These are phyloP conservation scores for Muscicapa comitata DNA, from an alignment of 2,797 vertebrate species.

Conservation along the genomic window DNA sequence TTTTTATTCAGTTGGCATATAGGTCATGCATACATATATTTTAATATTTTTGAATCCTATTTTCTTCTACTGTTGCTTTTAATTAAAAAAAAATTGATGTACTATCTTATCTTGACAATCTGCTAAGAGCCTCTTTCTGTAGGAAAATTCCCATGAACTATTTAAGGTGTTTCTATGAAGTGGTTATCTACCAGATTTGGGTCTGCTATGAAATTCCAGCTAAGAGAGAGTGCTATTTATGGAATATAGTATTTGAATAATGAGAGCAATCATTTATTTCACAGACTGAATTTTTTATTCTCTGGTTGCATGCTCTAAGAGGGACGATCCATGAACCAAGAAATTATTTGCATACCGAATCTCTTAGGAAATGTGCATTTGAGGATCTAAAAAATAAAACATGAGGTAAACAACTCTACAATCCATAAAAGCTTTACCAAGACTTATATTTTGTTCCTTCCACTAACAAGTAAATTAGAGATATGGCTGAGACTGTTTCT, in stretches of 20 bases:
- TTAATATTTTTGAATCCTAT: neutral
- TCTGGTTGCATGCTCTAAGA: neutral
- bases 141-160: neutral
- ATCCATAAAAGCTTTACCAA: neutral
- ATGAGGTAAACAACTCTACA: neutral
- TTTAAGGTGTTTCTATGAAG: neutral
- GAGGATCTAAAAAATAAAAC: neutral
- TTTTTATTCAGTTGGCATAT: neutral
- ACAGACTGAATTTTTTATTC: neutral
- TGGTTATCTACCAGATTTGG: neutral
- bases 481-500: neutral
- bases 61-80: neutral
- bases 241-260: neutral
- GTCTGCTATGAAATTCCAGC: neutral
- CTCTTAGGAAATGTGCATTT: neutral
- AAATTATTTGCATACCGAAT: neutral
- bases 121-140: neutral
- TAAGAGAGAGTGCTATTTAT: neutral
- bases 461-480: neutral
- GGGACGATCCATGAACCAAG: neutral
- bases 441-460: accelerated
- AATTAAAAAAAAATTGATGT: neutral
- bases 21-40: neutral
- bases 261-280: neutral
- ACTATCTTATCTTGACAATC: neutral